Evolutionary conservation across 2,888 invertebrate species (phyloP), one percentile per base, ranked within the genome.

Genomic region (Atethmia centrago): DNA sequence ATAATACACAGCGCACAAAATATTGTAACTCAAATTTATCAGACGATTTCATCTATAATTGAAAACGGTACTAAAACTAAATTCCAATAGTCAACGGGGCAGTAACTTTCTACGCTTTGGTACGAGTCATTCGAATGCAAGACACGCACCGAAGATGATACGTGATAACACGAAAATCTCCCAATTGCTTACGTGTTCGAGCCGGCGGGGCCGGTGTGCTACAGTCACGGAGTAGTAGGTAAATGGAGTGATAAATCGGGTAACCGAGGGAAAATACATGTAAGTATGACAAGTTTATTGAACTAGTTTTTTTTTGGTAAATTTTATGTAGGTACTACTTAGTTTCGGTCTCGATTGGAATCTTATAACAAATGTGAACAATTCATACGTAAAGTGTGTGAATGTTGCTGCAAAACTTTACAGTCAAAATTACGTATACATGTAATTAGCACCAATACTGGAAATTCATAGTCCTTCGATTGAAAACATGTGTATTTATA

Each of bases 101-200:
- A 88, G 89, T 89, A 90, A 92, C 89, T 92, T 91, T 90, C 90
- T 92, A 91, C 92, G 90, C 90, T 88, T 75, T 79, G 71, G 87
- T 82, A 71, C 69, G 65, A 70, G 69, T 77, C 77, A 88, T 93
- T 92, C 85, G 77, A 86, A 95, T 95, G 94, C 95, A 91, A 87
- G 92, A 85, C 96, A 94, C 96, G 95, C 92, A 85, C 90, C 91
- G 87, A 92, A 95, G 95, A 96, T 96, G 96, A 96, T 95, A 96
- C 96, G 96, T 96, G 96, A 96, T 96, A 96, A 96, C 96, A 95
- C 92, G 96, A 94, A 95, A 95, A 96, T 95, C 95, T 95, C 95
- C 95, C 96, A 95, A 96, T 95, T 95, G 96, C 95, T 95, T 96
- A 95, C 95, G 95, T 95, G 95, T 95, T 92, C 91, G 93, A 91